Base-by-base conservation (phyloP, 2,888 invertebrate species). In the Chloroclystis v-ata region DNA sequence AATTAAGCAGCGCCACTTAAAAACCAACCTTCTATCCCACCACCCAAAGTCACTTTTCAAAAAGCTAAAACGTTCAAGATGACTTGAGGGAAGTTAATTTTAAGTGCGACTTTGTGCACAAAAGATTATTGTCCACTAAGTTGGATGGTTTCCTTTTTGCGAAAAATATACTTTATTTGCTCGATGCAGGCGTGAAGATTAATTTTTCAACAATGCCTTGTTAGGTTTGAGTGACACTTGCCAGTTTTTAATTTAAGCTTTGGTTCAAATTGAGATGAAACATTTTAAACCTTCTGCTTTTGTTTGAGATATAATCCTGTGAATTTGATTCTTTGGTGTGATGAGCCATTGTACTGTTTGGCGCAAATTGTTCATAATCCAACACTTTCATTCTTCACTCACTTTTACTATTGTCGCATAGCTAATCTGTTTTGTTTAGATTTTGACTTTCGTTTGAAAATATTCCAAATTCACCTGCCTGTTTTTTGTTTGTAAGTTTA, bases 31-130 rank as follows among this genome's bases (percentile, higher is more conserved):
- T 72, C 54, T 37, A 0, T 0, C 0, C 0, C 10, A 14, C 0
- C 3, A 0, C 13, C 57, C 66, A 80, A 66, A 58, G 67, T 53
- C 45, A 55, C 8, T 63, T 59, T 77, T 33, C 37, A 28, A 46
- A 52, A 39, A 10, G 2, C 1, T n/a, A 2, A n/a, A n/a, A n/a
- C n/a, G n/a, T 1, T n/a, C 10, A 49, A 53, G 52, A 56, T 62
- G 63, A 67, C 67, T 66, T 68, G 69, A 68, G 75, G 72, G 79
- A 82, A 82, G 75, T 81, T 82, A 82, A 85, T 83, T 83, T 79
- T 69, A 80, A 82, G 75, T 78, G 74, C 67, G 73, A 78, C 74
- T 78, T 80, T 75, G 65, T 65, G 65, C 72, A 80, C 80, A 85
- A 82, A 82, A 73, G 81, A 79, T 73, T 78, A 78, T 79, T 75